Conservation (phyloP, 1,140 invertebrate species). For the Halictus rubicundus region DNA sequence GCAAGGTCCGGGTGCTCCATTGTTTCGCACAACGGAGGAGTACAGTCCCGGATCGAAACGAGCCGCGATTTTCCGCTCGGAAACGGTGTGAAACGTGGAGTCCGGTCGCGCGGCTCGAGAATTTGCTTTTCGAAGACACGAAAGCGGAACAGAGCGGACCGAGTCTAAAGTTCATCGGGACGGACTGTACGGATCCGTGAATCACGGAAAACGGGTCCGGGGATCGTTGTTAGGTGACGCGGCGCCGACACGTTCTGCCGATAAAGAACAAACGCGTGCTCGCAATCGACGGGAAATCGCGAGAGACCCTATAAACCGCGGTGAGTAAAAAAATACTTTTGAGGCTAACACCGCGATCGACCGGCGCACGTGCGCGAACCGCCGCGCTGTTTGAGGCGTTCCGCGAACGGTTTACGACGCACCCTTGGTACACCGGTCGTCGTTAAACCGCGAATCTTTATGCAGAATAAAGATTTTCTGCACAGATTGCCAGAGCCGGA, state of each 20-base stretch:
- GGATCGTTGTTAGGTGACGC: constrained; percentile 24
- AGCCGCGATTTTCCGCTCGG: too few relatives aligned
- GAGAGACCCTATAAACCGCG: constrained; percentile 8
- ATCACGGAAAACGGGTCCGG: constrained; percentile 37
- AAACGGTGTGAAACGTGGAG: constrained; percentile 15
- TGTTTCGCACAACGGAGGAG: too few relatives aligned
- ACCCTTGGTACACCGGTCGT: not conserved
- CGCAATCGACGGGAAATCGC: constrained; percentile 17
- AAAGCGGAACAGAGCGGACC: constrained; percentile 12
- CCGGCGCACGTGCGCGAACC: not conserved
- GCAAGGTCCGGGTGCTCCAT: too few relatives aligned
- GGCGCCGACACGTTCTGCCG: not conserved
- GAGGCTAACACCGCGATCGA: too few relatives aligned
- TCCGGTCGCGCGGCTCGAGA: constrained; percentile 9
- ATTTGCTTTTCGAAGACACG: constrained; percentile 30
- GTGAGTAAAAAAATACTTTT: constrained; percentile 16
- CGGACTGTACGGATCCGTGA: constrained; percentile 22
- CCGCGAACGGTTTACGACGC: not conserved
- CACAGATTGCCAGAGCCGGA: too few relatives aligned
- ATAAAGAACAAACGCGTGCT: constrained; percentile 25
- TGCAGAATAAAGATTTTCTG: too few relatives aligned
- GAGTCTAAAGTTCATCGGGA: constrained; percentile 43
- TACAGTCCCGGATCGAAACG: too few relatives aligned
- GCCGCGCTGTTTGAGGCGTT: not conserved
- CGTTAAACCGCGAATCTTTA: too few relatives aligned